Base-by-base conservation (phyloP, 1,140 invertebrate species). In the Trichogramma pretiosum region DNA sequence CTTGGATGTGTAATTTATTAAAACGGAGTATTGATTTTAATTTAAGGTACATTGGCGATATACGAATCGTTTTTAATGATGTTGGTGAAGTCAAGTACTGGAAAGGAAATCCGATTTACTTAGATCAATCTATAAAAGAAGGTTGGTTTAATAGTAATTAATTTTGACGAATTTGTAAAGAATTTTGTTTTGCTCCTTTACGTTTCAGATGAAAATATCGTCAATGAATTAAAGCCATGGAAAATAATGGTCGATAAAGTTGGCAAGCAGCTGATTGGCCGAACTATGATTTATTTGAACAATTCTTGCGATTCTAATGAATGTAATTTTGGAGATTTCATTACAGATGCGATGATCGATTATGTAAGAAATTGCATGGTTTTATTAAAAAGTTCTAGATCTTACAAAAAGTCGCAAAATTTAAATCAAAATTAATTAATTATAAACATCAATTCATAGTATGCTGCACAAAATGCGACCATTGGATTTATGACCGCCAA, bases 281-380 rank as follows among this genome's bases (percentile, higher is more conserved):
- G 46, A 4, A 74, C 76, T 0, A 67, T 68, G 52, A 80, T 84
- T 0, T 65, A 74, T 32, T 58, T 85, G 2, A 71, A 50, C 13
- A 34, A 72, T 14, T 65, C 60, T 0, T 88, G 85, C 55, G 55
- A 74, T 9, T 65, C 62, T 13, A 57, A 56, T 0, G 87, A 89
- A 63, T 89, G 86, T 58, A 87, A 84, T 51, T 60, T 89, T 28
- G 87, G 85, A 13, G 87, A 81, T 60, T 75, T 86, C 14, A 75
- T 87, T 26, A 78, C 83, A 7, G 84, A 89, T 52, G 78, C 83
- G 0, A 80, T 84, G 66, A 72, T 87, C 22, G 68, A 83, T 60
- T 53, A 64, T 10, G 52, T 53, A 28, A 60, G 68, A 63, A 21
- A 38, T 38, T 38, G 13, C 2, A 17, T 10, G 19, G 13, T 5